Conservation (phyloP, 1,140 invertebrate genomes). For the Temnothorax longispinosus region DNA sequence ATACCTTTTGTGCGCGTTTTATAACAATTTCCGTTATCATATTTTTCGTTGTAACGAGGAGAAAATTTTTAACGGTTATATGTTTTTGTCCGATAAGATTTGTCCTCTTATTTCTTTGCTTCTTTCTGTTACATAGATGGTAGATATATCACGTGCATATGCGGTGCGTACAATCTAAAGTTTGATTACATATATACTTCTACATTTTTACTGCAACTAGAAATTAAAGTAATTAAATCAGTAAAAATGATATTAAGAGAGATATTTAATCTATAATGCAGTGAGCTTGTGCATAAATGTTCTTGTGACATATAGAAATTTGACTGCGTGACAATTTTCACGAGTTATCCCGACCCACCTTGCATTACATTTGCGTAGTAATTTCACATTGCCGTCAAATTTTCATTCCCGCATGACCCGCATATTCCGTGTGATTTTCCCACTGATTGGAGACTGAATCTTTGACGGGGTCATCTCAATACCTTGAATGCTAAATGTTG, state of each 20-base stretch:
- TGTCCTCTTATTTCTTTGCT: neutral
- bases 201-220: neutral
- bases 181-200: neutral
- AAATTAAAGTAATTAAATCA: neutral
- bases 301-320: neutral
- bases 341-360: neutral
- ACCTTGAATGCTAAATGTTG: constrained; percentile 31
- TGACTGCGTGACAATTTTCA: neutral
- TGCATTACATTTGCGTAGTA: neutral
- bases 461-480: constrained; percentile 45
- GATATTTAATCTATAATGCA: neutral
- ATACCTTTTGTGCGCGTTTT: constrained; percentile 27
- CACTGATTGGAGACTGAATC: constrained; percentile 53
- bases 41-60: constrained; percentile 11
- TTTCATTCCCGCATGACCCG: constrained; percentile 4
- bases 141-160: neutral
- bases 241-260: neutral
- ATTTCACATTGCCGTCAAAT: constrained; percentile 38
- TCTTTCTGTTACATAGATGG: neutral
- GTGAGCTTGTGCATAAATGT: neutral
- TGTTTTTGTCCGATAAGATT: constrained; percentile 21
- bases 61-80: constrained; percentile 18
- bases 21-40: constrained; percentile 37
- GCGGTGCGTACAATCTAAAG: neutral
- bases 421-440: constrained; percentile 36